A percentile compares a stretch with the other conserved stretches of the same genome.
Conservation (phyloP, 2,888 invertebrate genomes). For the Pristionchus fissidentatus region DNA sequence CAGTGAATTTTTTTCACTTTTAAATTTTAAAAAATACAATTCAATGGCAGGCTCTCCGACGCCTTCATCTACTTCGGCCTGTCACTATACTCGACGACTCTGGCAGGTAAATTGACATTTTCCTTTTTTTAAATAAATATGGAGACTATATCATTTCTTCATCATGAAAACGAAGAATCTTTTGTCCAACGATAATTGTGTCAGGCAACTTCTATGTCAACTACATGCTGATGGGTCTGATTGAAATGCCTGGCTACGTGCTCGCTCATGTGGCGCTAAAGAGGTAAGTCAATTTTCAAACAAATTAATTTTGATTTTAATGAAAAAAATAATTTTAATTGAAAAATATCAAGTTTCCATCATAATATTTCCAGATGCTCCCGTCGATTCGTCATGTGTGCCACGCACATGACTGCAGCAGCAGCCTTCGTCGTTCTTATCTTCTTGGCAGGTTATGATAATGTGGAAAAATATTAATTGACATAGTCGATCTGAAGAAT, state of each 20-base stretch:
- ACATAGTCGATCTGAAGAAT: too few species aligned
- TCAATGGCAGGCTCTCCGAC: conserved; percentile 59
- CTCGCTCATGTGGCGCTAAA: conserved; percentile 1
- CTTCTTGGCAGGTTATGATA: not conserved
- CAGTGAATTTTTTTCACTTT: not conserved
- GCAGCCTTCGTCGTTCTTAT: conserved; percentile 9
- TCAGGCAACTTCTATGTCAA: conserved; percentile 65
- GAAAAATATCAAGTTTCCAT: too few species aligned
- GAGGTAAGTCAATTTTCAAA: not conserved
- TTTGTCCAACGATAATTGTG: too few species aligned
- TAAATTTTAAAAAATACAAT: not conserved
- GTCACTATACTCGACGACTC: conserved; percentile 66
- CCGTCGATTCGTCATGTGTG: conserved; percentile 19
- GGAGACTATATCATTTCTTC: too few species aligned
- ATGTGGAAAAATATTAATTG: not conserved
- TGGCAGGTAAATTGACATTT: too few species aligned
- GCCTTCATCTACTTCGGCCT: conserved; percentile 72
- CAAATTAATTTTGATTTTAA: not conserved
- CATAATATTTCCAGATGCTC: conserved; percentile 4
- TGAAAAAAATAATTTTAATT: too few species aligned
- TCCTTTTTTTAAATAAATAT: too few species aligned
- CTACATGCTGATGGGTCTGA: conserved; percentile 66
- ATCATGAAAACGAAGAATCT: too few species aligned
- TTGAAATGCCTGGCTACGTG: conserved; percentile 67
- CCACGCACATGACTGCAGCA: conserved; percentile 29